Evolutionary conservation across 92 coral and sea anemone genomes (phyloP).

Genomic region (Pocillopora grandis): DNA sequence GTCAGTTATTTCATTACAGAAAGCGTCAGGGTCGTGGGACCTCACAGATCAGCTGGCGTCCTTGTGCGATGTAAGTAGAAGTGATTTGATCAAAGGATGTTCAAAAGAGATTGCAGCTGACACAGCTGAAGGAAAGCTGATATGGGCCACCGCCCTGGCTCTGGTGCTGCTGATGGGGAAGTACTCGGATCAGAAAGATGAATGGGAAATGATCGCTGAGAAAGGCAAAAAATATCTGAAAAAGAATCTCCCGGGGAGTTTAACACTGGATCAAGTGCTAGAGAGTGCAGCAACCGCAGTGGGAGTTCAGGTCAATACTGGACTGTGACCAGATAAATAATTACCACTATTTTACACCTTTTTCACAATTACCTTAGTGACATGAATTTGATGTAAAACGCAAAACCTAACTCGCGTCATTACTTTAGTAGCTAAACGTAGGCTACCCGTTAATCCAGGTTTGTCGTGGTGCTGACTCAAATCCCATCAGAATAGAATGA

Average conservation of each 20-base stretch:
- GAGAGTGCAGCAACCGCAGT: no score
- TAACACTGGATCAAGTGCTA: no score
- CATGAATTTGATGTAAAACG: no score
- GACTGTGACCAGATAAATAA: constrained; percentile 51
- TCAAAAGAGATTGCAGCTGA: constrained; percentile 51
- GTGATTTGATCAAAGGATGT: constrained; percentile 50
- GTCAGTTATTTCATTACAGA: constrained; percentile 66
- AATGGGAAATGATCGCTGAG: constrained; percentile 84
- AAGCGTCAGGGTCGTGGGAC: constrained; percentile 89
- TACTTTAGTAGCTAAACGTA: background rate
- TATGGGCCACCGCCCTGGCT: constrained; percentile 84
- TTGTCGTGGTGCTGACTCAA: no score
- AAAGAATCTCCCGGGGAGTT: no score
- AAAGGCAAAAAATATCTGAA: no score
- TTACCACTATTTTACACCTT: constrained; percentile 62
- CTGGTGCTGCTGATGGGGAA: constrained; percentile 54
- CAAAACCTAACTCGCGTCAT: background rate
- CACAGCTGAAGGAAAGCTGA: constrained; percentile 42
- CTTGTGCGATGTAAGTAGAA: constrained; percentile 45
- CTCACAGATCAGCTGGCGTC: constrained; percentile 58
- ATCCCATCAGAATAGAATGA: no score
- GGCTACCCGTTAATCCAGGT: no score
- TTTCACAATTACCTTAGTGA: constrained; percentile 59
- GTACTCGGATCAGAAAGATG: constrained; percentile 59
- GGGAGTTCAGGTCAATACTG: no score